Conservation (phyloP, 2,888 invertebrate species). For the Nephrotoma appendiculata region DNA sequence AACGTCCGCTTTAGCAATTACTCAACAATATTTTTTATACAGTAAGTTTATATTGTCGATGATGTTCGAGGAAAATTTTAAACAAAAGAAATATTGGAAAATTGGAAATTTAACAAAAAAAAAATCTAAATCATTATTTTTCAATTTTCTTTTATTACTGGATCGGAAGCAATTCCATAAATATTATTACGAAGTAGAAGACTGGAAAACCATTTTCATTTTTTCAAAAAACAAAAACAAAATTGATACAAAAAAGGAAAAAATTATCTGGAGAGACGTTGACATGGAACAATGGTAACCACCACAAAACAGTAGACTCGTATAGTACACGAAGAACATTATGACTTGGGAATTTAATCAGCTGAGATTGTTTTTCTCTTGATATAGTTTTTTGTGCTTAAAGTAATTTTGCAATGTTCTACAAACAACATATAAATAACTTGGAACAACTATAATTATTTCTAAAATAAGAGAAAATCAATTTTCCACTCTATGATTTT, state of each 20-base stretch:
- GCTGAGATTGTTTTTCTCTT: not conserved
- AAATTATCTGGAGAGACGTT: not conserved
- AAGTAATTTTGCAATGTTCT: not conserved
- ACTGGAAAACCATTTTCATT: not conserved
- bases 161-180: not conserved
- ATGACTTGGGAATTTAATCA: not conserved
- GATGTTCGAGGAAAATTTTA: no score
- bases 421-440: not conserved
- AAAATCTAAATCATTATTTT: not conserved
- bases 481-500: not conserved
- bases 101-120: not conserved
- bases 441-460: not conserved
- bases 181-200: not conserved
- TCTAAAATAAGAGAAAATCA: not conserved
- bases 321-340: not conserved
- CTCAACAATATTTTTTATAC: no score
- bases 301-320: not conserved
- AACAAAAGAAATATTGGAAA: not conserved
- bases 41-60: no score
- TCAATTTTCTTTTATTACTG: not conserved
- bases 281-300: not conserved
- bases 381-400: not conserved
- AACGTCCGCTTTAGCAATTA: no score
- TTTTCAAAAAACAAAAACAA: not conserved
- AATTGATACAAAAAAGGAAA: not conserved